phyloP scores from a whole-genome alignment of 2,113 vertebrate species.

The Eidolon helvum region DNA sequence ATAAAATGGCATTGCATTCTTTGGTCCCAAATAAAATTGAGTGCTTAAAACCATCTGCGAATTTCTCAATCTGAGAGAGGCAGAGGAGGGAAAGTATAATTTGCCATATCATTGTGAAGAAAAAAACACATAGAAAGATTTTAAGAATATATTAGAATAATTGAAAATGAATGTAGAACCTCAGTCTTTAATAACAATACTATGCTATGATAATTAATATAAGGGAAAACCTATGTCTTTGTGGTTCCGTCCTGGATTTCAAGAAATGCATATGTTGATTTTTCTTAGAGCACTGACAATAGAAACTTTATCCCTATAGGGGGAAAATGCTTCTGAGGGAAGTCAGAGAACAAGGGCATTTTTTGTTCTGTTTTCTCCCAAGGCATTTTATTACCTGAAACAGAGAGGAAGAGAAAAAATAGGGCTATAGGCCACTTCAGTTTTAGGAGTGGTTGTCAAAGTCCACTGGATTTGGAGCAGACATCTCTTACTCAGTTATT shows the following conservation, averaged over 20 bases:
- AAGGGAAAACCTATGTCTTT: not conserved
- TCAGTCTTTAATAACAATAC: not conserved
- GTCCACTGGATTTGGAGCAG: not conserved
- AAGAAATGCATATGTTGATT: not conserved
- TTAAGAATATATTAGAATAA: not conserved
- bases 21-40: not conserved
- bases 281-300: not conserved
- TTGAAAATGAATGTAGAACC: not conserved
- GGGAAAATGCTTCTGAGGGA: not conserved
- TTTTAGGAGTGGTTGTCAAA: not conserved
- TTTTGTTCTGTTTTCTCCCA: not conserved
- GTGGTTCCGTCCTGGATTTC: not conserved
- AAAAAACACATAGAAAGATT: not conserved
- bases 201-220: not conserved
- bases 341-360: not conserved
- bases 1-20: not conserved
- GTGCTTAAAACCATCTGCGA: not conserved
- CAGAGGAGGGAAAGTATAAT: not conserved
- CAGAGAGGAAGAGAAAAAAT: not conserved
- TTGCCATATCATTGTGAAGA: not conserved
- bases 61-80: not conserved
- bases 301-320: not conserved
- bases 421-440: not conserved
- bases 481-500: not conserved
- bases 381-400: not conserved